phyloP scores from a whole-genome alignment of 2,113 vertebrate genomes.

The Dolichotis patagonum region DNA sequence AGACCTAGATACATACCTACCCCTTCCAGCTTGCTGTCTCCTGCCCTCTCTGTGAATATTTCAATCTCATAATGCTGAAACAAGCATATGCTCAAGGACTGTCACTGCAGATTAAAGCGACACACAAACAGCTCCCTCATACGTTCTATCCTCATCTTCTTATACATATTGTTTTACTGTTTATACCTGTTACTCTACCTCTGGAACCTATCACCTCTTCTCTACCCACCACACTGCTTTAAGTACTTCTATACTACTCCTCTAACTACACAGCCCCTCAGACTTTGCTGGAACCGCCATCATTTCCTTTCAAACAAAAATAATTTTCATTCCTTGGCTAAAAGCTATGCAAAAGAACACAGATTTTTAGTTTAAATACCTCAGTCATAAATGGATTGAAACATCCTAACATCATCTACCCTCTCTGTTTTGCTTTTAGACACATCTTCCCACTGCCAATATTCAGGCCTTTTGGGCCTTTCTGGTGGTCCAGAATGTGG shows the following conservation, averaged over 20 bases:
- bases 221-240: background rate
- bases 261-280: background rate
- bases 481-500: background rate
- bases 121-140: background rate
- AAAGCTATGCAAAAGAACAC: background rate
- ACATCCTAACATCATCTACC: background rate
- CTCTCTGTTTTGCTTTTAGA: background rate
- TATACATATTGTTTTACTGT: background rate
- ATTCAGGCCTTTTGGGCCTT: background rate
- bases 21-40: background rate
- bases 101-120: background rate
- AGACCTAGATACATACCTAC: background rate
- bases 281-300: background rate
- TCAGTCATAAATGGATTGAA: background rate
- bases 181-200: background rate
- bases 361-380: background rate
- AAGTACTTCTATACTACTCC: background rate
- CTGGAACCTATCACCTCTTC: background rate
- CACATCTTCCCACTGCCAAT: background rate
- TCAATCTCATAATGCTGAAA: background rate
- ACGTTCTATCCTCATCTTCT: background rate
- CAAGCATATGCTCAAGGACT: background rate
- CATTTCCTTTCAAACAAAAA: conserved; percentile 13
- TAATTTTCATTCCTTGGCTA: background rate
- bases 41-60: background rate